Evolutionary conservation across 2,113 vertebrate genomes (phyloP).

Genomic region (Sebastes fasciatus): DNA sequence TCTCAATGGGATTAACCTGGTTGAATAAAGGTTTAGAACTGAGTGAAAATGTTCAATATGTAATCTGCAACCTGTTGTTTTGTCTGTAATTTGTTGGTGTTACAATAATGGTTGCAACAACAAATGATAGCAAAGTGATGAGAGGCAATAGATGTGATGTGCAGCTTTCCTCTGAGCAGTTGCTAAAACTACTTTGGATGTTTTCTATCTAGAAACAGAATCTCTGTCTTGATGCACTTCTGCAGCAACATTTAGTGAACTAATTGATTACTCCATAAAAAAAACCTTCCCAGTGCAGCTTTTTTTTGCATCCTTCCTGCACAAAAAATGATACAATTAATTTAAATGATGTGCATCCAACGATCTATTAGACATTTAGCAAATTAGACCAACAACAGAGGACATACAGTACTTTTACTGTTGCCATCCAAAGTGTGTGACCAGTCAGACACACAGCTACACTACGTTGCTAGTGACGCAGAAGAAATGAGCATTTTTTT

Average conservation of each 20-base stretch:
- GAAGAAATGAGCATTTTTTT: constrained; percentile 48
- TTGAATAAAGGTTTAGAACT: no score
- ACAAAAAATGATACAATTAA: no score
- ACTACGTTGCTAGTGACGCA: constrained; percentile 73
- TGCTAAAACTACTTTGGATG: not conserved
- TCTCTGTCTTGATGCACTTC: not conserved
- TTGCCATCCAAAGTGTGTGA: constrained; percentile 37
- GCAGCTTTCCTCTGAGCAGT: not conserved
- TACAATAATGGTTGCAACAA: not conserved
- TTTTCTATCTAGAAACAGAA: not conserved
- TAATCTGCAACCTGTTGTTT: no score
- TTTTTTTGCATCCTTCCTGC: not conserved
- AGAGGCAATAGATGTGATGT: not conserved
- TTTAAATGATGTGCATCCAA: constrained; percentile 7
- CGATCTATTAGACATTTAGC: not conserved
- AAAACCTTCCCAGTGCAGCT: not conserved
- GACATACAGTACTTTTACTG: constrained; percentile 59
- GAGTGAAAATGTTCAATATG: no score
- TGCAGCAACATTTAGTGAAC: not conserved
- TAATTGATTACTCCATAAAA: not conserved
- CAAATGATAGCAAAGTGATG: not conserved
- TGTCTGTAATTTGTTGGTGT: no score
- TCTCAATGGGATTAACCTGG: no score
- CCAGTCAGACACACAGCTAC: constrained; percentile 43
- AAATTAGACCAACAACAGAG: not conserved